These are phyloP conservation scores for Euclidia mi DNA, from an alignment of 2,888 invertebrate genomes.

Conservation along the genomic window DNA sequence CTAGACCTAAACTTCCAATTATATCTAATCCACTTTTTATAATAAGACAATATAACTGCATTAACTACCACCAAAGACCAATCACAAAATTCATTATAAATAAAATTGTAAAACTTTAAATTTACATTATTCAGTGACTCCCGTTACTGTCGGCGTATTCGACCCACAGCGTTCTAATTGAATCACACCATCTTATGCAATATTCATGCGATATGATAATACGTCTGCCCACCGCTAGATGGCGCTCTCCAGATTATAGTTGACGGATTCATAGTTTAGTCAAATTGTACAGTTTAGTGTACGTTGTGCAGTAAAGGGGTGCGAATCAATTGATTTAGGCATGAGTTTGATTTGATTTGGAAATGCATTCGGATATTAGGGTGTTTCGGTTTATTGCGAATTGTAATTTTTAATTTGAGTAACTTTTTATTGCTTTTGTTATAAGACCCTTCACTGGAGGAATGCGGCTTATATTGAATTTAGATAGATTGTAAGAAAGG, in stretches of 20 bases:
- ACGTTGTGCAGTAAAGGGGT: slow-evolving; percentile 44
- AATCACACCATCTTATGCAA: slow-evolving; percentile 85
- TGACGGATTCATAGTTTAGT: slow-evolving; percentile 77
- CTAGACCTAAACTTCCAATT: too few species aligned
- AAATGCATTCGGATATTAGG: slow-evolving; percentile 12
- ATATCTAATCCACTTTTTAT: too few species aligned
- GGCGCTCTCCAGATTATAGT: slow-evolving; percentile 61
- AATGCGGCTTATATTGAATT: too few species aligned
- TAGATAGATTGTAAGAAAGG: too few species aligned
- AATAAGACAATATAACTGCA: not conserved
- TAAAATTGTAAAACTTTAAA: slow-evolving; percentile 44
- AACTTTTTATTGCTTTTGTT: too few species aligned
- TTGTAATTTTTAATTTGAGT: not conserved
- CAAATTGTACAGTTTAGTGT: slow-evolving; percentile 76
- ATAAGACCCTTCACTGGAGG: too few species aligned
- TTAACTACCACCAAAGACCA: slow-evolving; percentile 2
- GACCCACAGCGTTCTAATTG: slow-evolving; percentile 75
- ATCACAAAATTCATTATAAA: slow-evolving; percentile 47
- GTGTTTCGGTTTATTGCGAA: not conserved
- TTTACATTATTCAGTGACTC: slow-evolving; percentile 65
- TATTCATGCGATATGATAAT: slow-evolving; percentile 89
- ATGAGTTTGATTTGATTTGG: slow-evolving; percentile 38
- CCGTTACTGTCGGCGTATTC: slow-evolving; percentile 58
- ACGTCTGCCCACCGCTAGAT: slow-evolving; percentile 62
- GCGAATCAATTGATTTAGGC: slow-evolving; percentile 54